These are phyloP conservation scores for Rhorus exstirpatorius DNA, from an alignment of 2,888 invertebrate genomes.

Conservation along the genomic window DNA sequence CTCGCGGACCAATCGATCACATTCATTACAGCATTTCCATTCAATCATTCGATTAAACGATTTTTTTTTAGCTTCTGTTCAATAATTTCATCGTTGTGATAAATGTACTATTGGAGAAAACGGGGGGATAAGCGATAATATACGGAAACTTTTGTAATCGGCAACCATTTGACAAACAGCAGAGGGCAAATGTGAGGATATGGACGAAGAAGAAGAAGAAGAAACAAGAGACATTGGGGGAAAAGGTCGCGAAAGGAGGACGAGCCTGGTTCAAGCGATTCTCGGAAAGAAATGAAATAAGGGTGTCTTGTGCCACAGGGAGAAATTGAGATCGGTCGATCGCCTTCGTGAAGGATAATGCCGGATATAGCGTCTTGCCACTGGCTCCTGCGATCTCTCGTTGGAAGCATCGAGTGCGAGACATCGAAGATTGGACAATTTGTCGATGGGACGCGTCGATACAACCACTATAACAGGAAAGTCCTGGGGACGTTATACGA, in stretches of 20 bases:
- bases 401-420: constrained; percentile 47
- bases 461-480: constrained; percentile 36
- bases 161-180: constrained; percentile 33
- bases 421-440: constrained; percentile 66
- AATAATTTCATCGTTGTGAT: constrained; percentile 25
- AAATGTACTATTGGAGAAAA: constrained; percentile 10
- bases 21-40: no score
- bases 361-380: constrained; percentile 42
- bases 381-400: constrained; percentile 30
- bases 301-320: constrained; percentile 30
- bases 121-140: background rate
- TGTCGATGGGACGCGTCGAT: constrained; percentile 64
- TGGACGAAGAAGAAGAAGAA: constrained; percentile 29
- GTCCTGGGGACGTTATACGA: constrained; percentile 41
- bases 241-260: constrained; percentile 48
- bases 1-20: no score
- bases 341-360: constrained; percentile 55
- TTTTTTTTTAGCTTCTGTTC: no score
- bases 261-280: constrained; percentile 38
- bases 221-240: constrained; percentile 23
- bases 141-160: constrained; percentile 16
- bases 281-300: constrained; percentile 48
- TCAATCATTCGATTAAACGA: no score
- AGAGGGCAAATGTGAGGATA: constrained; percentile 43
- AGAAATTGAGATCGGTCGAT: constrained; percentile 46